Base-by-base conservation (phyloP, 1,140 invertebrate species). In the Solen grandis region DNA sequence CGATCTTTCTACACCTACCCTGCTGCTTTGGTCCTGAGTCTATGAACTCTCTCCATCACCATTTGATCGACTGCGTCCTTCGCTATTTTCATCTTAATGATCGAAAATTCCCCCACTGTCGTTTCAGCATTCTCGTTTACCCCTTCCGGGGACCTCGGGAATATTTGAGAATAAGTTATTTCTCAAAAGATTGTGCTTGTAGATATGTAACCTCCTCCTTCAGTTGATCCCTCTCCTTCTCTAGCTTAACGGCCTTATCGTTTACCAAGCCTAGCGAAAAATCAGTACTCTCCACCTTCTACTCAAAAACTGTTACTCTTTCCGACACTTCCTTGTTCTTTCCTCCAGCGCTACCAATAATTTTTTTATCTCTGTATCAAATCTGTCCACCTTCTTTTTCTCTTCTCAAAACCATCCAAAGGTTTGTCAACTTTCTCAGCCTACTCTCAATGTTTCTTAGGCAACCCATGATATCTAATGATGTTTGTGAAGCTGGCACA, bases 151-250 rank as follows among this genome's bases (percentile, higher is more conserved):
- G 2, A n/a, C 54, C 57, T 74, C 70, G 5, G 35, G 1, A 27
- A 62, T 74, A 31, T 60, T 60, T 2, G 52, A 35, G 46, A 74
- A 74, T 29, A 74, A 29, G 46, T 74, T 74, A 38, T 57, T 74
- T 16, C 55, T 31, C 57, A n/a, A 74, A 38, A 5, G 57, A 74
- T 41, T 74, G 70, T 27, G 22, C 22, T 65, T 65, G 62, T 5
- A 65, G 62, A 33, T 65, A 65, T 13, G 35, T 31, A 14, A 65
- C 22, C 31, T 65, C 62, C 4, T 33, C 31, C 22, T 33, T 65
- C 33, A 65, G 35, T 22, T 27, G 4, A 27, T 65, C 10, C 31
- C 33, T 65, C 25, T 65, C 22, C 25, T 5, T 10, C 22, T 65
- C 31, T 29, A 65, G 22, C 8, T 59, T 13, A 22, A 8, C 25